A percentile compares a stretch with the other conserved stretches of the same genome.
phyloP scores from a whole-genome alignment of 2,888 invertebrate genomes.

The Oscheius sp. region DNA sequence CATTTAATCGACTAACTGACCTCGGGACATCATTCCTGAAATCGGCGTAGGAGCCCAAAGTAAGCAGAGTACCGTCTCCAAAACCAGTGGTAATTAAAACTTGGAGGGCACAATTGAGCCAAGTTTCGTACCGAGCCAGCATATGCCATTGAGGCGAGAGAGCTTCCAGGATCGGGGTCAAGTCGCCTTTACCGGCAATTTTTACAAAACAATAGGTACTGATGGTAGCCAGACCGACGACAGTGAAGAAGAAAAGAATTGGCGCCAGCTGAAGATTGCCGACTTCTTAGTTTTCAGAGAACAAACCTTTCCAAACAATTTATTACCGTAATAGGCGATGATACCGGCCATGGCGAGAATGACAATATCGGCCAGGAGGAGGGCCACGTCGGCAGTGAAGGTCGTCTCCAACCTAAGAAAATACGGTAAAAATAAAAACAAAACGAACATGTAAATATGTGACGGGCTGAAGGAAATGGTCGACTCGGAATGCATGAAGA shows the following conservation, averaged over 20 bases:
- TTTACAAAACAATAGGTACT: neutral
- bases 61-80: constrained; percentile 31
- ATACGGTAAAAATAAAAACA: neutral
- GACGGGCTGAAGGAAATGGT: constrained; percentile 14
- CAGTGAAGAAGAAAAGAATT: neutral
- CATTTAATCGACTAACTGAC: neutral
- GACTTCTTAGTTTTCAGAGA: no score
- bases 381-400: neutral
- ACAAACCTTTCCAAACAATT: constrained; percentile 17
- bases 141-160: neutral
- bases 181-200: neutral
- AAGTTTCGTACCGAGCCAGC: neutral
- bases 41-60: constrained; percentile 17
- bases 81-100: constrained; percentile 8
- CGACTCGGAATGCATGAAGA: constrained; percentile 10
- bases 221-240: neutral
- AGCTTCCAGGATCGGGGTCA: neutral
- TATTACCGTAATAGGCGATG: constrained; percentile 22
- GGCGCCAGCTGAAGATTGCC: constrained; percentile 17
- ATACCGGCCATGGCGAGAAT: constrained; percentile 7
- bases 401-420: neutral
- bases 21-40: constrained; percentile 15
- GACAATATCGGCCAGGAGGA: neutral
- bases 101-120: constrained; percentile 19
- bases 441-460: neutral